These are phyloP conservation scores for Fundulus diaphanus DNA, from an alignment of 2,797 vertebrate genomes.

Conservation along the genomic window DNA sequence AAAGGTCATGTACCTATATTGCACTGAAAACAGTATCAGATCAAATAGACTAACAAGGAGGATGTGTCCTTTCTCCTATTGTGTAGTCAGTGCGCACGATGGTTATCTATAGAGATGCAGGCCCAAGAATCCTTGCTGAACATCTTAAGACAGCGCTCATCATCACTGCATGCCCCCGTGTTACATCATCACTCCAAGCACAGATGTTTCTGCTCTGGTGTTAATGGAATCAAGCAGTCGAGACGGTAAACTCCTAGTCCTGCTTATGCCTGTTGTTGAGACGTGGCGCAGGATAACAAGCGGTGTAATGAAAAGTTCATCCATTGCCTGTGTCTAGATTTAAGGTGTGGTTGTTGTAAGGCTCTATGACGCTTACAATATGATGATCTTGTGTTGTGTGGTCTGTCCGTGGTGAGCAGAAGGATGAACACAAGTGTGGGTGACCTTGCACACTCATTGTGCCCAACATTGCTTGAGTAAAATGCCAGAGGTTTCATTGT, in stretches of 20 bases:
- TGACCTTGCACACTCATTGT: background rate
- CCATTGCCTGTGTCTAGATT: background rate
- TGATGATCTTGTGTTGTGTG: background rate
- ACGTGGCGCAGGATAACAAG: background rate
- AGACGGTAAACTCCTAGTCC: background rate
- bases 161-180: constrained; percentile 1
- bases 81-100: background rate
- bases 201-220: constrained; percentile 5
- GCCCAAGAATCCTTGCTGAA: background rate
- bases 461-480: background rate
- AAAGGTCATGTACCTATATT: background rate
- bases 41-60: background rate
- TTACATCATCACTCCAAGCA: constrained; percentile 1
- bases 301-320: background rate
- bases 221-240: background rate
- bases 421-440: background rate
- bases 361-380: background rate
- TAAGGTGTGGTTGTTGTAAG: background rate
- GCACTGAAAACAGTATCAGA: background rate
- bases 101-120: background rate
- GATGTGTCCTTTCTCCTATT: background rate
- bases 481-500: background rate
- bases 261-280: background rate
- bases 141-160: background rate
- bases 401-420: background rate